phyloP scores from a whole-genome alignment of 2,113 vertebrate species.

The Chionis minor region DNA sequence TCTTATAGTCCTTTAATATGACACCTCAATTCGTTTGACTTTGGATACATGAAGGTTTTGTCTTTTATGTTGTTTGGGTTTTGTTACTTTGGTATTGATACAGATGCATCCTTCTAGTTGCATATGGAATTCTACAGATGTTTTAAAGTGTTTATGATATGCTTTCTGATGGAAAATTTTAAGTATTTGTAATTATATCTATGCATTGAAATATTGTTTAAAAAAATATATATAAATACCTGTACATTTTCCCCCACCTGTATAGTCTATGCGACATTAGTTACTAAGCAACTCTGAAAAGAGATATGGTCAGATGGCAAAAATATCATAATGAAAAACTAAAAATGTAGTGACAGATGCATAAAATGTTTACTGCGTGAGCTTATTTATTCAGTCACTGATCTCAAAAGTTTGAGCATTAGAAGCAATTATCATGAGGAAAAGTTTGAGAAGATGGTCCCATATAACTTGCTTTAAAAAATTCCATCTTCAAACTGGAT shows the following conservation, averaged over 20 bases:
- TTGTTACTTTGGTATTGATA: neutral
- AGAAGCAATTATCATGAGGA: neutral
- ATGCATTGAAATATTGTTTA: neutral
- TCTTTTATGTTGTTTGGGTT: neutral
- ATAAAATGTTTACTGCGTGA: neutral
- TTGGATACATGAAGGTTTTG: neutral
- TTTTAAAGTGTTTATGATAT: neutral
- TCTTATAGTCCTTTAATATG: neutral
- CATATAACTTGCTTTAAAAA: neutral
- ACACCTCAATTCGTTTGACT: slow-evolving; percentile 10
- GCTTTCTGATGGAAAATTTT: neutral
- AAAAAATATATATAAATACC: neutral
- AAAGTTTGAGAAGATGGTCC: neutral
- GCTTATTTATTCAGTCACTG: neutral
- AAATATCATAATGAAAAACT: neutral
- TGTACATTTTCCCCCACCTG: neutral
- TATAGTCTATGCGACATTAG: neutral
- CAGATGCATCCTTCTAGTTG: neutral
- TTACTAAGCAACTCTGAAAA: neutral
- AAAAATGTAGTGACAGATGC: neutral
- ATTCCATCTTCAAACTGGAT: neutral
- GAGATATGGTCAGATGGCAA: neutral
- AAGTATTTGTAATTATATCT: neutral
- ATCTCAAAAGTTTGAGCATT: neutral
- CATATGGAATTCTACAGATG: neutral